These are phyloP conservation scores for Saturnia japonica DNA, from an alignment of 2,888 invertebrate genomes.

Conservation along the genomic window DNA sequence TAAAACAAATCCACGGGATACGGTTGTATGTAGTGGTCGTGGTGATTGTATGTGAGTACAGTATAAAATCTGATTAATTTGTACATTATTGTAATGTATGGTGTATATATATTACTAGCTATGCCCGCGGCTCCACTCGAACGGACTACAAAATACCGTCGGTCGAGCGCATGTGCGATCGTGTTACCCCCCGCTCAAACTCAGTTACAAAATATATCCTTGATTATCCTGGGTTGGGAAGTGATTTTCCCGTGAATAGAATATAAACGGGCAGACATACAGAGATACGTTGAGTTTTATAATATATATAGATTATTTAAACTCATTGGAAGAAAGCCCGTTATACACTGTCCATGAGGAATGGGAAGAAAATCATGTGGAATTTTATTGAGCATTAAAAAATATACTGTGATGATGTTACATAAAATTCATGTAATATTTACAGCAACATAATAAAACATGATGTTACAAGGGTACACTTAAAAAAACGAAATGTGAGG, in stretches of 20 bases:
- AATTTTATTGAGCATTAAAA: neutral
- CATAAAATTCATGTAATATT: neutral
- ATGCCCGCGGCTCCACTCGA: too few species aligned
- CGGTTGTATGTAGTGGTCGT: slow-evolving; percentile 46
- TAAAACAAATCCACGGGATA: slow-evolving; percentile 37
- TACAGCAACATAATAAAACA: too few species aligned
- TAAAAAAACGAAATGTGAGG: too few species aligned
- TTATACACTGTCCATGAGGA: neutral
- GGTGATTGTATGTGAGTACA: slow-evolving; percentile 58
- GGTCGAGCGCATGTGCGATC: too few species aligned
- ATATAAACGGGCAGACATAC: too few species aligned
- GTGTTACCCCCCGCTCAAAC: too few species aligned
- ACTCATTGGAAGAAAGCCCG: neutral
- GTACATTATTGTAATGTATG: neutral
- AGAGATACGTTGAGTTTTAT: too few species aligned
- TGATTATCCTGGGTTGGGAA: too few species aligned
- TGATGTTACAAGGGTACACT: too few species aligned
- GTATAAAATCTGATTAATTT: neutral
- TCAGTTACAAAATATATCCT: too few species aligned
- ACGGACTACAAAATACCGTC: too few species aligned
- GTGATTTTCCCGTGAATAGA: too few species aligned
- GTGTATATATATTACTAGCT: neutral
- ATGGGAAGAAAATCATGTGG: neutral
- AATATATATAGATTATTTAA: neutral
- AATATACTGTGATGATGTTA: neutral